These are phyloP conservation scores for Lithosia quadra DNA, from an alignment of 2,888 invertebrate species.

Conservation along the genomic window DNA sequence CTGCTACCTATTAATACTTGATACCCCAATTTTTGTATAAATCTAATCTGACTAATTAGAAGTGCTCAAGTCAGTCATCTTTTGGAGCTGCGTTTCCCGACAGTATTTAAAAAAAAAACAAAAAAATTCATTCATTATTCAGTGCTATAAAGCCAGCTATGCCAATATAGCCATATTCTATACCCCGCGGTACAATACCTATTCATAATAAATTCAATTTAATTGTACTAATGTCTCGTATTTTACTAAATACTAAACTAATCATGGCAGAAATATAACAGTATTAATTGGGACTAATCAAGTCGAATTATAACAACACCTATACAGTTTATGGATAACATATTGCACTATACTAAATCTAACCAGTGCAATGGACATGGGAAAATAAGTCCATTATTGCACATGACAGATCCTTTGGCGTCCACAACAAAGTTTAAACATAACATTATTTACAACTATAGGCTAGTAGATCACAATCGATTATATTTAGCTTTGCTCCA, in stretches of 20 bases:
- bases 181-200: neutral
- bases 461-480: constrained; percentile 79
- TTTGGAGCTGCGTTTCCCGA: neutral
- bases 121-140: neutral
- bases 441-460: constrained; percentile 75
- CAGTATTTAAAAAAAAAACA: neutral
- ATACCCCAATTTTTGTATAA: neutral
- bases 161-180: neutral
- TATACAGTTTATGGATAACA: constrained; percentile 50
- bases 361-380: constrained; percentile 67
- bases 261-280: neutral
- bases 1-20: neutral
- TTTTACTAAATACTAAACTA: constrained; percentile 1
- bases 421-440: constrained; percentile 64
- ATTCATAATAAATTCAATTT: neutral
- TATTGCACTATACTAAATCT: constrained; percentile 43
- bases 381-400: constrained; percentile 68
- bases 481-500: constrained; percentile 86
- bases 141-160: neutral
- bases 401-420: constrained; percentile 70
- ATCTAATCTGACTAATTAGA: neutral
- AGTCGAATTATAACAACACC: constrained; percentile 8
- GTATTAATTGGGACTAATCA: constrained; percentile 14
- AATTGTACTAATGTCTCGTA: neutral
- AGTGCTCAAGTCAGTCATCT: neutral